Conservation (phyloP, 1,140 invertebrate genomes). For the Formica exsecta region DNA sequence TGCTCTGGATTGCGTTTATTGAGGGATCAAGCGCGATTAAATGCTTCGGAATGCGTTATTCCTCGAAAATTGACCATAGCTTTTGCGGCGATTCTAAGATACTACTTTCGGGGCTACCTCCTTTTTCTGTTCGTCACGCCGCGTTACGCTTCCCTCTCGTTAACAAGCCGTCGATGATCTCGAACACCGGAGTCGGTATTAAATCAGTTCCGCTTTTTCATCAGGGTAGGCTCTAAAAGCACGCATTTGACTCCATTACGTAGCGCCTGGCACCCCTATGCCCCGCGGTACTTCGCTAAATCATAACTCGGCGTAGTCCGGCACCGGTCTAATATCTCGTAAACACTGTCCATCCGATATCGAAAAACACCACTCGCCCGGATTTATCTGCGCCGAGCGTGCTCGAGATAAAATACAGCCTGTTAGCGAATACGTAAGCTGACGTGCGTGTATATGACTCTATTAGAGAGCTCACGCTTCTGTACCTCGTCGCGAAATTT, state of each 20-base stretch:
- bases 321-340: slow-evolving; percentile 29
- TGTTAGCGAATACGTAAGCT: slow-evolving; percentile 38
- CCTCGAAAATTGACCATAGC: neutral
- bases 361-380: slow-evolving; percentile 44
- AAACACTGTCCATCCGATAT: slow-evolving; percentile 58
- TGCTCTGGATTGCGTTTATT: neutral
- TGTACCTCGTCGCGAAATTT: neutral
- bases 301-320: slow-evolving; percentile 26
- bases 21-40: slow-evolving; percentile 4
- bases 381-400: slow-evolving; percentile 38
- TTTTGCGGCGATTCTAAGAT: slow-evolving; percentile 22
- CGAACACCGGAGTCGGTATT: slow-evolving; percentile 16
- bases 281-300: slow-evolving; percentile 61
- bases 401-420: slow-evolving; percentile 41
- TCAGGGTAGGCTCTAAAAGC: slow-evolving; percentile 71
- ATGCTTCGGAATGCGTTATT: neutral
- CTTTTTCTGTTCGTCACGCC: slow-evolving; percentile 56
- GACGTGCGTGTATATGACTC: slow-evolving; percentile 23
- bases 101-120: slow-evolving; percentile 32
- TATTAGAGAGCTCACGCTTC: slow-evolving; percentile 34
- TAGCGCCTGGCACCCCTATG: slow-evolving; percentile 59
- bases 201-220: slow-evolving; percentile 69
- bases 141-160: slow-evolving; percentile 51
- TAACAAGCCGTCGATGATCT: slow-evolving; percentile 67
- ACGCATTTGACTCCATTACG: slow-evolving; percentile 78